Percentiles rank a stretch among this genome's conserved stretches.
Evolutionary conservation across 2,888 invertebrate genomes (phyloP).

Genomic region (Amphipyra tragopoginis): DNA sequence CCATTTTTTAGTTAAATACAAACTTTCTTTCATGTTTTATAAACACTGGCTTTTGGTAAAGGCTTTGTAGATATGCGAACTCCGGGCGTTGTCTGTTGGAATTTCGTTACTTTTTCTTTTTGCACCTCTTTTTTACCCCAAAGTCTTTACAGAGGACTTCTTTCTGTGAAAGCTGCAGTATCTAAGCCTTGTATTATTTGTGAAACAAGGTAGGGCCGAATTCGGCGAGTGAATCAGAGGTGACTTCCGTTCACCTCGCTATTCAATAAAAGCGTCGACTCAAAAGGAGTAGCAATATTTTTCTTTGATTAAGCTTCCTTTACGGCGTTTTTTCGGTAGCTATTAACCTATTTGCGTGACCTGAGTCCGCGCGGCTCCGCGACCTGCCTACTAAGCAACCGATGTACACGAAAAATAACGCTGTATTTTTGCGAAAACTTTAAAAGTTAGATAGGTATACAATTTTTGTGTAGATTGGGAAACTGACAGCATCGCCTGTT

Average conservation of each 20-base stretch:
- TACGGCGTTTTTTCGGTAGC: constrained; percentile 73
- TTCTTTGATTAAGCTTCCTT: constrained; percentile 78
- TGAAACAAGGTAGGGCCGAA: constrained; percentile 36
- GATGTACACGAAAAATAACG: constrained; percentile 51
- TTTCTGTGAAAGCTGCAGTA: constrained; percentile 35
- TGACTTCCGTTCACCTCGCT: constrained; percentile 55
- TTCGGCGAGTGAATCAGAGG: constrained; percentile 37
- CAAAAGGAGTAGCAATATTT: constrained; percentile 74
- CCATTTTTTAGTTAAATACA: background rate
- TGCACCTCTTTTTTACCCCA: constrained; percentile 16
- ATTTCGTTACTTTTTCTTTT: constrained; percentile 41
- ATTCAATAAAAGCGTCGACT: constrained; percentile 64
- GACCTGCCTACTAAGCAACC: constrained; percentile 55
- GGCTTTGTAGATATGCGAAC: constrained; percentile 43
- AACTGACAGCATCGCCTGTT: constrained; percentile 25
- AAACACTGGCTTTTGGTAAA: constrained; percentile 28
- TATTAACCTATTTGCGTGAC: constrained; percentile 84
- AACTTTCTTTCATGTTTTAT: constrained; percentile 37
- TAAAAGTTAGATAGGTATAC: constrained; percentile 39
- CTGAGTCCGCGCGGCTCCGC: constrained; percentile 63
- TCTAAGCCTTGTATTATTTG: constrained; percentile 38
- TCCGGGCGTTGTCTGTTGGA: constrained; percentile 8
- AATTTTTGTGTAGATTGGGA: constrained; percentile 31
- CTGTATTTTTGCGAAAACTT: constrained; percentile 49
- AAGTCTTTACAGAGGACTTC: constrained; percentile 10